These are phyloP conservation scores for Sorex maritimensis DNA, from an alignment of 2,797 vertebrate genomes.

Conservation along the genomic window DNA sequence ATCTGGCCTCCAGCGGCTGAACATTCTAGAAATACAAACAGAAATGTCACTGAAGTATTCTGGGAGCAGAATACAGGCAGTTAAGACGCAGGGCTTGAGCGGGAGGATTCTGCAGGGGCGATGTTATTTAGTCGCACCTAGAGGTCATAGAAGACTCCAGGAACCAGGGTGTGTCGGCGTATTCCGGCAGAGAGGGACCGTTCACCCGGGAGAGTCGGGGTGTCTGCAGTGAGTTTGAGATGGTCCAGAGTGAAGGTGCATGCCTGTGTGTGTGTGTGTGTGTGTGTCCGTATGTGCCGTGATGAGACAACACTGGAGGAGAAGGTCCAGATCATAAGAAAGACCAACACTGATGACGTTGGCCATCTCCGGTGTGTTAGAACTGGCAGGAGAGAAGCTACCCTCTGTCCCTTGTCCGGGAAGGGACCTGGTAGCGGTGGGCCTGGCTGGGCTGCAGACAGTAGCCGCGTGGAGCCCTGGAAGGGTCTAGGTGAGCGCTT, in stretches of 20 bases:
- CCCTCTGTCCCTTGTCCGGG: no score
- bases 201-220: background rate
- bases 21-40: background rate
- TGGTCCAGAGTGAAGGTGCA: background rate
- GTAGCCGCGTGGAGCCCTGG: background rate
- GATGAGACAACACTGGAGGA: background rate
- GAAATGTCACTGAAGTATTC: constrained; percentile 33
- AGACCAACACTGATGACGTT: background rate
- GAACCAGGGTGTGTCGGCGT: background rate
- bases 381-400: no score
- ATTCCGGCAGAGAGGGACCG: background rate
- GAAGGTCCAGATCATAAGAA: background rate
- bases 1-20: constrained; percentile 26
- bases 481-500: background rate
- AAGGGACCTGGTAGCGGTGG: background rate
- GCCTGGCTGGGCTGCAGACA: background rate
- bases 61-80: background rate
- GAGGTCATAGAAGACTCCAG: background rate
- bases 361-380: no score
- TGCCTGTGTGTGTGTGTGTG: background rate
- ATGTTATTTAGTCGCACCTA: background rate
- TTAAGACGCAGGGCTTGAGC: background rate
- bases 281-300: no score
- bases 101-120: background rate
- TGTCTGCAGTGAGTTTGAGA: constrained; percentile 35